A percentile compares a stretch with the other conserved stretches of the same genome.
Evolutionary conservation across 2,888 invertebrate genomes (phyloP).

Genomic region (Bombyx huttoni): DNA sequence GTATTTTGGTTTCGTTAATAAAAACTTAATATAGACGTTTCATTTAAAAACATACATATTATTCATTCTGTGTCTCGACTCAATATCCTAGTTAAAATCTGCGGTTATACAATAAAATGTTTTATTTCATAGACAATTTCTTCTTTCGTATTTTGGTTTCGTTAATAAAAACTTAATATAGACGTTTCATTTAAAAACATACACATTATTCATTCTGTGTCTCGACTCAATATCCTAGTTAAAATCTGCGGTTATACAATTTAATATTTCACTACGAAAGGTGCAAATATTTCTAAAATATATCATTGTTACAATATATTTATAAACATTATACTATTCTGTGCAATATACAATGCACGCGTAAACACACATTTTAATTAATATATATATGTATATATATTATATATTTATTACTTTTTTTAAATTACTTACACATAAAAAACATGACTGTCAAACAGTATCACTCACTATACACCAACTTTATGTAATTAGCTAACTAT

Average conservation of each 20-base stretch:
- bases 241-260: conserved; percentile 65
- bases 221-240: conserved; percentile 36
- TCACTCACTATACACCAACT: conserved; percentile 60
- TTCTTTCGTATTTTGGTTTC: conserved; percentile 25
- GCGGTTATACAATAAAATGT: conserved; percentile 64
- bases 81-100: conserved; percentile 53
- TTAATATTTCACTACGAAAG: conserved; percentile 64
- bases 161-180: conserved; percentile 38
- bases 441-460: conserved; percentile 67
- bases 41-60: conserved; percentile 29
- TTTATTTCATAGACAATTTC: conserved; percentile 30
- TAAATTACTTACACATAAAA: conserved; percentile 52
- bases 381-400: conserved; percentile 9
- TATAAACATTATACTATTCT: conserved; percentile 59
- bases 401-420: conserved; percentile 28
- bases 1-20: conserved; percentile 34
- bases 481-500: conserved; percentile 50
- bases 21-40: conserved; percentile 29
- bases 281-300: conserved; percentile 73
- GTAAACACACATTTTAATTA: conserved; percentile 40
- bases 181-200: conserved; percentile 23
- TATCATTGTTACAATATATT: conserved; percentile 43
- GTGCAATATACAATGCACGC: conserved; percentile 69
- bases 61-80: conserved; percentile 18
- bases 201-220: conserved; percentile 24